phyloP scores from a whole-genome alignment of 2,113 vertebrate genomes.

The Desmodus rotundus region DNA sequence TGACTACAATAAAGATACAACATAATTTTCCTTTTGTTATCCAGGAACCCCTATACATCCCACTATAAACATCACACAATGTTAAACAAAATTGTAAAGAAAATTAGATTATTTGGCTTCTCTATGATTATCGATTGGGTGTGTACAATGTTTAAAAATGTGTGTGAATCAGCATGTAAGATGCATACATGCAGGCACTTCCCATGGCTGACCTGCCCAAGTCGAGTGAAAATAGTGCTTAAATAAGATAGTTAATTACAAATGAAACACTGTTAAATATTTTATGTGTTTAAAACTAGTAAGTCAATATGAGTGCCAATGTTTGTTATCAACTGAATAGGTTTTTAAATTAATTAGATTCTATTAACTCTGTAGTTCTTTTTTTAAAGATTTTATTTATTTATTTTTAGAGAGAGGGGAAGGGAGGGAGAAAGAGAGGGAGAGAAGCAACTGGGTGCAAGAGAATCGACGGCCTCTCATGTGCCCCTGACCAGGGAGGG shows the following conservation, averaged over 20 bases:
- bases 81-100: conserved; percentile 14
- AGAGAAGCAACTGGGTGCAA: no score
- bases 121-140: not conserved
- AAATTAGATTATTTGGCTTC: not conserved
- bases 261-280: not conserved
- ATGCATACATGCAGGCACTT: not conserved
- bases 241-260: not conserved
- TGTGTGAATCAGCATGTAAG: not conserved
- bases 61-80: not conserved
- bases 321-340: not conserved
- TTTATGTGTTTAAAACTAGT: not conserved
- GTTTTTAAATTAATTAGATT: conserved; percentile 12
- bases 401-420: no score
- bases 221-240: not conserved
- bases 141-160: not conserved
- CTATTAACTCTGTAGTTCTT: not conserved
- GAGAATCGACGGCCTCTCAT: no score
- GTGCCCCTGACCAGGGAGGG: no score
- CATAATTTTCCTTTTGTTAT: not conserved
- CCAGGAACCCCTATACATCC: not conserved
- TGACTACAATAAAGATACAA: not conserved
- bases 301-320: not conserved
- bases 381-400: no score
- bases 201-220: not conserved
- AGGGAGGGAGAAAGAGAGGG: no score